A percentile compares a stretch with the other conserved stretches of the same genome.
phyloP scores from a whole-genome alignment of 2,888 invertebrate genomes.

The Andrena bicolor region DNA sequence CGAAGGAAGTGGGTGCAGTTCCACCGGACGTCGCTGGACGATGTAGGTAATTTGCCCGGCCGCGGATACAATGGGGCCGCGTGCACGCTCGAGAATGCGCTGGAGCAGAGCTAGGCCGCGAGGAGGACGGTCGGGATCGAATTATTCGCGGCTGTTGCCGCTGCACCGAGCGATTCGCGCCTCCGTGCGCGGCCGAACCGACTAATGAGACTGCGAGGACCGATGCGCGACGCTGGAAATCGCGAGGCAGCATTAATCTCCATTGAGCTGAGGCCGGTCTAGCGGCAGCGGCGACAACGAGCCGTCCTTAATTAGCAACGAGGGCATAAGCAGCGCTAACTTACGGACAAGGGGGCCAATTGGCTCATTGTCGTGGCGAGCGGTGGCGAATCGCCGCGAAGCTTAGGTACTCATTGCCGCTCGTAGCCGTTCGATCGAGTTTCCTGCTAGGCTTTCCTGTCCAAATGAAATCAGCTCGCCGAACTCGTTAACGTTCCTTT shows the following conservation, averaged over 20 bases:
- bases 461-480: neutral
- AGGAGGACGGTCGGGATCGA: slow-evolving; percentile 46
- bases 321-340: slow-evolving; percentile 54
- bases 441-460: neutral
- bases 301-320: slow-evolving; percentile 66
- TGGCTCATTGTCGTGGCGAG: slow-evolving; percentile 18
- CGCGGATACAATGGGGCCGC: slow-evolving; percentile 18
- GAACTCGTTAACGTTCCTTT: neutral
- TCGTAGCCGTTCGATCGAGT: neutral
- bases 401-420: slow-evolving; percentile 2
- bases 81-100: slow-evolving; percentile 29
- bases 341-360: slow-evolving; percentile 52
- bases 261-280: slow-evolving; percentile 57
- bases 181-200: slow-evolving; percentile 41
- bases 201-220: slow-evolving; percentile 57
- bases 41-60: slow-evolving; percentile 28
- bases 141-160: slow-evolving; percentile 45
- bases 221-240: slow-evolving; percentile 59
- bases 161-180: slow-evolving; percentile 12
- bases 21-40: slow-evolving; percentile 16
- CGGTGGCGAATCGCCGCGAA: slow-evolving; percentile 22
- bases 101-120: slow-evolving; percentile 10
- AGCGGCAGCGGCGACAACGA: slow-evolving; percentile 50
- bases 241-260: slow-evolving; percentile 65
- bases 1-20: slow-evolving; percentile 16